Percentiles rank a stretch among this genome's conserved stretches.
phyloP scores from a whole-genome alignment of 1,140 invertebrate species.

The Calliopsis andreniformis region DNA sequence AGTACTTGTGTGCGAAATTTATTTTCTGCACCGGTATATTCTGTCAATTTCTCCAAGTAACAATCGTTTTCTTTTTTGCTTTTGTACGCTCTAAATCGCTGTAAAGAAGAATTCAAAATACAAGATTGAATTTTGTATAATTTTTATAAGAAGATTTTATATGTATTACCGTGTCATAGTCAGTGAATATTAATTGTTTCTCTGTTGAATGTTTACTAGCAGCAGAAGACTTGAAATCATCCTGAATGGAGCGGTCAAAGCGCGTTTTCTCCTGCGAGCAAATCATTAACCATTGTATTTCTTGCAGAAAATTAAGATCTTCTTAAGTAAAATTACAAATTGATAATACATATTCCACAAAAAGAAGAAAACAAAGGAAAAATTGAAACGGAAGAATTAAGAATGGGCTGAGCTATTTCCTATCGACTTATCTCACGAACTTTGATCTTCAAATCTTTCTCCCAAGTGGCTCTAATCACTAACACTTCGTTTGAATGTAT shows the following conservation, averaged over 20 bases:
- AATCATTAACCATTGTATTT: too few relatives aligned
- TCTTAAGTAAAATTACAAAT: not conserved
- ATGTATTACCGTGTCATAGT: conserved; percentile 69
- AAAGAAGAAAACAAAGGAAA: conserved; percentile 7
- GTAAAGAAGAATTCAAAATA: conserved; percentile 19
- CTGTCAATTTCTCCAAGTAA: conserved; percentile 70
- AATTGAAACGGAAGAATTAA: conserved; percentile 29
- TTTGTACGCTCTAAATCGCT: conserved; percentile 75
- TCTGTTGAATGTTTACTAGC: conserved; percentile 1
- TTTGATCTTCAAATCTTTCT: conserved; percentile 69
- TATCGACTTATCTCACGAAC: conserved; percentile 69
- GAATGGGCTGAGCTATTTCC: conserved; percentile 38
- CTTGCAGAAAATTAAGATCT: too few relatives aligned
- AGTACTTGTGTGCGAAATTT: conserved; percentile 57
- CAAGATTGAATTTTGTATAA: not conserved
- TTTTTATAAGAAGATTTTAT: not conserved
- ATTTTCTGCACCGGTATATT: conserved; percentile 11
- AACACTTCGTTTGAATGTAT: conserved; percentile 28
- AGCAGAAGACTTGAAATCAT: conserved; percentile 11
- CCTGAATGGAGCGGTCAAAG: conserved; percentile 67
- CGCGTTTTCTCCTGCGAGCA: conserved; percentile 65
- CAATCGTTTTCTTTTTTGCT: conserved; percentile 64
- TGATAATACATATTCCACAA: not conserved
- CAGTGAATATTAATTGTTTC: conserved; percentile 65
- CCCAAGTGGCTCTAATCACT: conserved; percentile 1